These are phyloP conservation scores for Channa striata DNA, from an alignment of 2,797 vertebrate species.

Conservation along the genomic window DNA sequence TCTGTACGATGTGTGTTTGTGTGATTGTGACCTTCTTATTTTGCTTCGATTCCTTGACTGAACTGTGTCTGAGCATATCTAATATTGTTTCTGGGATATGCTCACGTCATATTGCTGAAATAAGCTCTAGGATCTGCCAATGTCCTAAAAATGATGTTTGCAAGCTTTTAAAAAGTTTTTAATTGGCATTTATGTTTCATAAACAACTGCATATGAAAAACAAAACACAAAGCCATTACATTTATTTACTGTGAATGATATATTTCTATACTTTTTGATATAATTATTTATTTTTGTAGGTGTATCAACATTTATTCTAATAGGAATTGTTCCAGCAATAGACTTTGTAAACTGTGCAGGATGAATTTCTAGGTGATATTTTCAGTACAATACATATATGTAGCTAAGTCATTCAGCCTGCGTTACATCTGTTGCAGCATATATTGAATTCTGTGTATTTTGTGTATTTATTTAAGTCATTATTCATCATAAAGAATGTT, in stretches of 20 bases:
- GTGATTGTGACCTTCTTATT: slow-evolving; percentile 6
- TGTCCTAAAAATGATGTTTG: not conserved
- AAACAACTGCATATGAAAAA: too few species aligned
- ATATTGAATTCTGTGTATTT: too few species aligned
- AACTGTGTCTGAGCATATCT: not conserved
- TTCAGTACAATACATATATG: slow-evolving; percentile 7
- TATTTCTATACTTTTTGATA: too few species aligned
- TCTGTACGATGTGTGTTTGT: slow-evolving; percentile 3
- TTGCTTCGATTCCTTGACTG: slow-evolving; percentile 13
- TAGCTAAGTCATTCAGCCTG: too few species aligned
- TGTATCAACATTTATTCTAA: too few species aligned
- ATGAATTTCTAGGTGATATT: slow-evolving; percentile 4
- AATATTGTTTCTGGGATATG: not conserved
- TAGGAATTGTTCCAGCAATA: not conserved
- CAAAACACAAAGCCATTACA: too few species aligned
- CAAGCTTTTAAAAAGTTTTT: not conserved
- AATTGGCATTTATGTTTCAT: too few species aligned
- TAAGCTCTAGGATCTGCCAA: not conserved
- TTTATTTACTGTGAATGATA: too few species aligned
- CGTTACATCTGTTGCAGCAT: too few species aligned
- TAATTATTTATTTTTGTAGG: too few species aligned
- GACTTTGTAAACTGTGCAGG: not conserved
- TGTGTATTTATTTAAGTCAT: too few species aligned
- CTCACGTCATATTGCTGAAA: not conserved
- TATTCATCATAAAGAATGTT: too few species aligned